A percentile compares a stretch with the other conserved stretches of the same genome.
These are phyloP conservation scores for Drosophila triauraria DNA, from an alignment of 1,140 invertebrate genomes.

Conservation along the genomic window DNA sequence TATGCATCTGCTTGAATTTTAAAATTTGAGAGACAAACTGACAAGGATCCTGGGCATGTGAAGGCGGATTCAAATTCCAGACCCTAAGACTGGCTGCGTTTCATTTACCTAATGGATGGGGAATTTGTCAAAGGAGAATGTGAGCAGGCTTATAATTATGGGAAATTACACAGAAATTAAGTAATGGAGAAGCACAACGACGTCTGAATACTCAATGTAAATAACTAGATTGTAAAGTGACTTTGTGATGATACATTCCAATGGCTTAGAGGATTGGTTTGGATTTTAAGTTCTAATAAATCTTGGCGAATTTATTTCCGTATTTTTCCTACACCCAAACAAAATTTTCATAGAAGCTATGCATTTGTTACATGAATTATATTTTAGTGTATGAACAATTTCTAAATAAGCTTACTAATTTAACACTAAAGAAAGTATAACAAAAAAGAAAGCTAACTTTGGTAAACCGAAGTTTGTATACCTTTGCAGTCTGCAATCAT, in stretches of 20 bases:
- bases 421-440: too few relatives aligned
- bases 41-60: constrained; percentile 14
- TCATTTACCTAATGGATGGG: constrained; percentile 28
- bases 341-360: too few relatives aligned
- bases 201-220: constrained; percentile 17
- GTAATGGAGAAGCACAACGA: constrained; percentile 9
- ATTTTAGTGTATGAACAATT: too few relatives aligned
- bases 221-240: not conserved
- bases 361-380: too few relatives aligned
- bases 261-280: not conserved
- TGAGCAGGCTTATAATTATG: constrained; percentile 5
- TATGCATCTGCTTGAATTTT: constrained; percentile 51
- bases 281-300: too few relatives aligned
- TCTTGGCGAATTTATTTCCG: too few relatives aligned
- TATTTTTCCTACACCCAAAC: too few relatives aligned
- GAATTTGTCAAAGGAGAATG: constrained; percentile 13
- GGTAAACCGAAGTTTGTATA: too few relatives aligned
- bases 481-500: too few relatives aligned
- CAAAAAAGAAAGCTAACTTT: too few relatives aligned
- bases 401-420: too few relatives aligned
- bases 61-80: constrained; percentile 7
- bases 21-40: constrained; percentile 13
- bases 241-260: too few relatives aligned
- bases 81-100: not conserved
- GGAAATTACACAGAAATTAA: constrained; percentile 32